Conservation (phyloP, 53 echinoderm and acorn worm species). For the Astropecten irregularis region DNA sequence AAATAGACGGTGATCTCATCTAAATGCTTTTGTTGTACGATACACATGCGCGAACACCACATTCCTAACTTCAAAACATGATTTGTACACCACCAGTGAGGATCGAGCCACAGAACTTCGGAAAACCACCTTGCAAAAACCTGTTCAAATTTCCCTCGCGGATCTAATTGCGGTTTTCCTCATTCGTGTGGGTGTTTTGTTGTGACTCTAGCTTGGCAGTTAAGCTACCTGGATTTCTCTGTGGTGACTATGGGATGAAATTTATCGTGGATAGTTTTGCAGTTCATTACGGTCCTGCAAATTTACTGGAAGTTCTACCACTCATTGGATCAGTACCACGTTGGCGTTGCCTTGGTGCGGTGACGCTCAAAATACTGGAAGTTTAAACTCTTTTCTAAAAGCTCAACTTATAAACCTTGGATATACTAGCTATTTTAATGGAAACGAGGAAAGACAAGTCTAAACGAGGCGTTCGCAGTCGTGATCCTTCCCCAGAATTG, state of each 20-base stretch:
- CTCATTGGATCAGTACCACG: neutral
- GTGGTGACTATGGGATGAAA: conserved; percentile 8
- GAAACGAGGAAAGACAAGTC: conserved; percentile 7
- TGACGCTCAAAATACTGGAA: neutral
- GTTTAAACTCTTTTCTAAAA: too few species aligned
- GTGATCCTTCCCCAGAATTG: conserved; percentile 40
- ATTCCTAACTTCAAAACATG: conserved; percentile 40
- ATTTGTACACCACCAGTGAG: too few species aligned
- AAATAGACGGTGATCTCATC: conserved; percentile 52
- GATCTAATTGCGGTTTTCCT: conserved; percentile 27
- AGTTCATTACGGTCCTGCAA: too few species aligned
- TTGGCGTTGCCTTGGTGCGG: conserved; percentile 23
- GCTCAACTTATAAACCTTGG: too few species aligned
- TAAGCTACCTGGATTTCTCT: neutral
- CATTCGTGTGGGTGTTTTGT: conserved; percentile 4
- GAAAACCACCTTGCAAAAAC: conserved; percentile 24
- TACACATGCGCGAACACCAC: neutral
- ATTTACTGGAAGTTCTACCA: too few species aligned
- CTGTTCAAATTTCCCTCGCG: neutral
- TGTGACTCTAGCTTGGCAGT: neutral
- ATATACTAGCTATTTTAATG: too few species aligned
- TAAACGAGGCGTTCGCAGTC: conserved; percentile 17
- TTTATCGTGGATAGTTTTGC: neutral
- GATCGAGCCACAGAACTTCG: too few species aligned
- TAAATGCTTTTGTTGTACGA: conserved; percentile 22